A percentile compares a stretch with the other conserved stretches of the same genome.
Conservation (phyloP, 2,113 vertebrate species). For the Balaeniceps rex region DNA sequence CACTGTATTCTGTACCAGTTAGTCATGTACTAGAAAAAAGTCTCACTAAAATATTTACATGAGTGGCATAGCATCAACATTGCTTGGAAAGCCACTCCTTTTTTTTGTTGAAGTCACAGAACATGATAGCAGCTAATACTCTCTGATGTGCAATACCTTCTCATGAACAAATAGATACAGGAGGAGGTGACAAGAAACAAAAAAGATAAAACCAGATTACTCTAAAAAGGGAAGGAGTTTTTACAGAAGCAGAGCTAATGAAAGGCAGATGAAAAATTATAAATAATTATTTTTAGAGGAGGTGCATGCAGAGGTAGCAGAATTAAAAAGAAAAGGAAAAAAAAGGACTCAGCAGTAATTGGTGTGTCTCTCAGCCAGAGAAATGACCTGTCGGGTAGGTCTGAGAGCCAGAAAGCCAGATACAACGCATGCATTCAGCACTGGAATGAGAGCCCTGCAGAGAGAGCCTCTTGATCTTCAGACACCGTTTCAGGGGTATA, state of each 20-base stretch:
- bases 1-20: not conserved
- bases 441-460: not conserved
- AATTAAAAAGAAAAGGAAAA: not conserved
- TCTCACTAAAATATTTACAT: not conserved
- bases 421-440: not conserved
- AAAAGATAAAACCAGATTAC: not conserved
- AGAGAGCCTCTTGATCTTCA: slow-evolving; percentile 29
- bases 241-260: not conserved
- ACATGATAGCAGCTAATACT: not conserved
- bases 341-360: slow-evolving; percentile 10
- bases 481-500: not conserved
- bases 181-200: not conserved
- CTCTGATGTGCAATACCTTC: not conserved
- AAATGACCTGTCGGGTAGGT: slow-evolving; percentile 18
- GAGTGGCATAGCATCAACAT: not conserved
- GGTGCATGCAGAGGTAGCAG: not conserved
- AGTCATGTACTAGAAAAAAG: not conserved
- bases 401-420: not conserved
- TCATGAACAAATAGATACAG: not conserved
- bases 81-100: not conserved
- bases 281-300: not conserved
- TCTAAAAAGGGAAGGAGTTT: not conserved
- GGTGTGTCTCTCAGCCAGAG: slow-evolving; percentile 1
- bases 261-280: not conserved
- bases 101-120: not conserved